Conservation (phyloP, 2,113 vertebrate species). For the Onychostruthus taczanowskii region DNA sequence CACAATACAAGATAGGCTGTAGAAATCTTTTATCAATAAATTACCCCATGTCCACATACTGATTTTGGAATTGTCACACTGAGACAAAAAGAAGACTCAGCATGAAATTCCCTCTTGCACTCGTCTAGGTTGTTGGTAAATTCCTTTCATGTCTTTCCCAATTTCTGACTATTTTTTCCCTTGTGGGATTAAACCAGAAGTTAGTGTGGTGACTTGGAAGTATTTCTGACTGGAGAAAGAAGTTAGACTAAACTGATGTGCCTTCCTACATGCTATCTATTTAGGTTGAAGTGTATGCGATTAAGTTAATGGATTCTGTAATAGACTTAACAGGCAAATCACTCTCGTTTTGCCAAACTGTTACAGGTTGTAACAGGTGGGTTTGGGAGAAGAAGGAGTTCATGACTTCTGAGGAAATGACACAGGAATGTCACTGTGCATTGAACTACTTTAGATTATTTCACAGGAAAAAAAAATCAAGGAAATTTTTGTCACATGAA, state of each 20-base stretch:
- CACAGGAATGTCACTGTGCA: neutral
- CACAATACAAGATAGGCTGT: neutral
- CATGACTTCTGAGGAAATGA: neutral
- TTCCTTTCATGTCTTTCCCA: neutral
- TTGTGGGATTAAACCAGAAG: neutral
- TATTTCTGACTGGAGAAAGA: neutral
- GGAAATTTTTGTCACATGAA: neutral
- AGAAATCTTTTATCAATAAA: neutral
- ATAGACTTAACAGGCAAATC: neutral
- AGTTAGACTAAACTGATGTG: neutral
- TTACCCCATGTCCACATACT: neutral
- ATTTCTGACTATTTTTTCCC: neutral
- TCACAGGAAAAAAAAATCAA: neutral
- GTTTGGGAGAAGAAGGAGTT: neutral
- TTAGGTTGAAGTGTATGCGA: neutral
- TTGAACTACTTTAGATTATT: neutral
- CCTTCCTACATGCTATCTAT: neutral
- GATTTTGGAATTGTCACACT: neutral
- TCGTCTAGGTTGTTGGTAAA: neutral
- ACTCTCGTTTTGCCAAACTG: neutral
- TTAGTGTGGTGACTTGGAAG: neutral
- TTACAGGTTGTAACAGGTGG: neutral
- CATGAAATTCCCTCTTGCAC: neutral
- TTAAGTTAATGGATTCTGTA: neutral
- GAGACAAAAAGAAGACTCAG: neutral